These are phyloP conservation scores for Epinephelus cyanopodus DNA, from an alignment of 2,113 vertebrate species.

Conservation along the genomic window DNA sequence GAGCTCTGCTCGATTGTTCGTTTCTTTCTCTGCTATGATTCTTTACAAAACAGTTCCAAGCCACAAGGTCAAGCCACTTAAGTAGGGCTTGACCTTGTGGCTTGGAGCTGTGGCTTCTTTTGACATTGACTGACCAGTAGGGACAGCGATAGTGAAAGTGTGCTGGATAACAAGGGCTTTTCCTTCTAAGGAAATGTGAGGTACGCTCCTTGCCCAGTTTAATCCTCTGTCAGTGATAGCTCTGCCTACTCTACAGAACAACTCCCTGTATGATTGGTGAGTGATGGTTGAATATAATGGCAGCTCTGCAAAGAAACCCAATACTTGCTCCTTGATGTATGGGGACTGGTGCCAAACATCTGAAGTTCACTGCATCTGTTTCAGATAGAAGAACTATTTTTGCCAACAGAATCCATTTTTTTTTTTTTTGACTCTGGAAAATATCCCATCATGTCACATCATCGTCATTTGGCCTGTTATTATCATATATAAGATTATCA, in stretches of 20 bases:
- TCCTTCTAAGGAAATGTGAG: background rate
- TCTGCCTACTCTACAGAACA: background rate
- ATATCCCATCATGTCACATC: slow-evolving; percentile 24
- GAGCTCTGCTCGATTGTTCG: slow-evolving; percentile 21
- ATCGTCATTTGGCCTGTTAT: background rate
- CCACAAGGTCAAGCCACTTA: slow-evolving; percentile 38
- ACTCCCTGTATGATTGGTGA: background rate
- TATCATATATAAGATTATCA: background rate
- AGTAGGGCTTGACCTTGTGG: slow-evolving; percentile 35
- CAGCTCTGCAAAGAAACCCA: slow-evolving; percentile 36
- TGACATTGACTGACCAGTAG: slow-evolving; percentile 24
- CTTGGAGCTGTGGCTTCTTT: slow-evolving; percentile 19
- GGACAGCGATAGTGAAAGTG: slow-evolving; percentile 21
- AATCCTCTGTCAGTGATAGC: background rate
- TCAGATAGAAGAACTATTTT: slow-evolving; percentile 36
- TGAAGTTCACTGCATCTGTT: slow-evolving; percentile 62
- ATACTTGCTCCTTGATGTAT: slow-evolving; percentile 28
- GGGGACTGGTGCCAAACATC: slow-evolving; percentile 36
- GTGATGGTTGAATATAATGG: slow-evolving; percentile 41
- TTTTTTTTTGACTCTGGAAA: slow-evolving; percentile 38
- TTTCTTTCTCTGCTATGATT: slow-evolving; percentile 20
- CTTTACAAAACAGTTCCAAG: slow-evolving; percentile 11
- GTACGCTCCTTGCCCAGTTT: background rate
- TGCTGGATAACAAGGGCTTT: background rate
- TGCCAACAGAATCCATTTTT: slow-evolving; percentile 29